Base-by-base conservation (phyloP, 1,140 invertebrate species). In the Yoshiicerus persimilis region DNA sequence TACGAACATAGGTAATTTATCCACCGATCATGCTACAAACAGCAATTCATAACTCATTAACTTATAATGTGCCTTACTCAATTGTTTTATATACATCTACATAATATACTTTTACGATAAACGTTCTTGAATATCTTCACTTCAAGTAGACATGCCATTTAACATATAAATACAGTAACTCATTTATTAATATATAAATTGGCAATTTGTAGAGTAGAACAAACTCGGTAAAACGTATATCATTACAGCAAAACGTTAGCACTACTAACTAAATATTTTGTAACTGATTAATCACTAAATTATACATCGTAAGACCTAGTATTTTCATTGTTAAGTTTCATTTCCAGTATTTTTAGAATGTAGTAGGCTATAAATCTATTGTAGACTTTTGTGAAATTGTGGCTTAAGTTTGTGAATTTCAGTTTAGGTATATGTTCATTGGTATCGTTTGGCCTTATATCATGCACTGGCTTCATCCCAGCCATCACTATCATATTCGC, bases 401-500 rank as follows among this genome's bases (percentile, higher is more conserved):
- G 75, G 75, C 75, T 36, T 80, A 25, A n/a, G 34, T 80, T 80
- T 80, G 75, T 80, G 75, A 80, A 34, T 38, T 36, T 32, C 20
- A 34, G 30, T 80, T 80, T 80, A 80, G 75, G 30, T 80, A 80
- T 36, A 70, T 70, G 75, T 80, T 80, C 75, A 38, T 34, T 80
- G 75, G 75, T 80, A 34, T 70, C 25, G 10, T 80, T 80, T 80
- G 75, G 75, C 75, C 38, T 80, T 80, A 80, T 34, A 62, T 90
- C 90, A 92, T 86, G 91, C 91, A 90, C 90, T 91, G 30, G 91
- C 95, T 88, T 96, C 95, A 36, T 94, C 94, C 95, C 95, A 95
- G 25, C 95, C 95, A 86, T 96, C 95, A 90, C 94, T 95, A 91
- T 95, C 95, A 91, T 95, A 95, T 89, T 96, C 95, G 86, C 94